phyloP scores from a whole-genome alignment of 37 sponge, comb jelly and placozoan genomes.

The Theonella swinhoei region DNA sequence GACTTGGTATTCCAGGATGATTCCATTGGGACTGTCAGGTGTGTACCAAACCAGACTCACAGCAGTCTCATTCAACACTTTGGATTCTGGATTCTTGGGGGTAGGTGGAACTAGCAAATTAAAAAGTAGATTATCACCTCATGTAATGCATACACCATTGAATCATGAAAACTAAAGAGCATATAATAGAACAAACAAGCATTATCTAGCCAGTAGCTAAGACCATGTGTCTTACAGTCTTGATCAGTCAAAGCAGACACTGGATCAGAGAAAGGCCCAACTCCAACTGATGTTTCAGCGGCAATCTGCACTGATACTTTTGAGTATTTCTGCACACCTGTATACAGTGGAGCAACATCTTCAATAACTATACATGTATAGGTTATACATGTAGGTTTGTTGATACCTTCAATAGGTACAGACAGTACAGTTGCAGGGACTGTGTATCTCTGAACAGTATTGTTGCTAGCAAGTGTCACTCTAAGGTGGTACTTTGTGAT shows the following conservation, averaged over 20 bases:
- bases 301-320: not conserved
- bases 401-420: not conserved
- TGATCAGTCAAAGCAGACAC: not conserved
- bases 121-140: too few relatives aligned
- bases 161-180: too few relatives aligned
- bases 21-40: constrained; percentile 24
- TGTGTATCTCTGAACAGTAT: not conserved
- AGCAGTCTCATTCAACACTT: not conserved
- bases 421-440: not conserved
- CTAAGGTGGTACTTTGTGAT: not conserved
- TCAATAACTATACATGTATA: too few relatives aligned
- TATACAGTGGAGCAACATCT: too few relatives aligned
- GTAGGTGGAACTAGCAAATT: not conserved
- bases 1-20: constrained; percentile 26
- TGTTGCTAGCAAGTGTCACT: not conserved
- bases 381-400: too few relatives aligned
- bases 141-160: too few relatives aligned
- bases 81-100: not conserved
- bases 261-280: not conserved
- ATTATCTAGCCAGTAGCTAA: too few relatives aligned
- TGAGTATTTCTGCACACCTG: not conserved
- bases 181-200: too few relatives aligned
- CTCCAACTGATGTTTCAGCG: constrained; percentile 5
- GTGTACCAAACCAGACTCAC: constrained; percentile 7
- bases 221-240: too few relatives aligned